Evolutionary conservation across 2,888 invertebrate species (phyloP), one percentile per base, ranked within the genome.

Genomic region (Melitaea athalia): DNA sequence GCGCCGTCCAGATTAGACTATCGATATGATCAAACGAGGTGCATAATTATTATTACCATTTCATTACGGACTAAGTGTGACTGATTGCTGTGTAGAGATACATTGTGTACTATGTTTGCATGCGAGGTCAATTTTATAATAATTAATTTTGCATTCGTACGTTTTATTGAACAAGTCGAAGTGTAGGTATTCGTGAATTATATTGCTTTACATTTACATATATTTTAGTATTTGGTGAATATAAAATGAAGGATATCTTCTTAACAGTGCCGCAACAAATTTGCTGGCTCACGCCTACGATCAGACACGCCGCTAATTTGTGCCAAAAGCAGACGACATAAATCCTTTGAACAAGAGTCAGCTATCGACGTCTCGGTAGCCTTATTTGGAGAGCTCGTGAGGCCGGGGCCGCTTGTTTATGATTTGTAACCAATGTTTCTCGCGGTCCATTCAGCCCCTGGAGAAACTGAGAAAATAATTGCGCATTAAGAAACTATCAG

Each of bases 361-460:
- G 80, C 80, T 81, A 81, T 83, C 84, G 87, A 88, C 85, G 82
- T 84, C 81, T 79, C 74, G 74, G 70, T 71, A 74, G 64, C 91
- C 90, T 80, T 90, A 89, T 91, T 89, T 82, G 91, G 91, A 61
- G 68, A 74, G 80, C 84, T 90, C 92, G 91, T 92, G 92, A 89
- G 86, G 78, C 80, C 77, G 77, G 77, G 75, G 81, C 81, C 79
- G 83, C 82, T 82, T 82, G 82, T 83, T 85, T 90, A 90, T 92
- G 91, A 91, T 92, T 92, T 91, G 89, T 91, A 79, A 74, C 78
- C 72, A 69, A 73, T 76, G 73, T 74, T 71, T 71, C 72, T 64
- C 72, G 63, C 69, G 71, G 59, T 67, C 68, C 68, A 71, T 68
- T 64, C 68, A 71, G 72, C 72, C 70, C 66, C 70, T 68, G 69